These are phyloP conservation scores for Stictocephala bisonia DNA, from an alignment of 2,888 invertebrate genomes.

Conservation along the genomic window DNA sequence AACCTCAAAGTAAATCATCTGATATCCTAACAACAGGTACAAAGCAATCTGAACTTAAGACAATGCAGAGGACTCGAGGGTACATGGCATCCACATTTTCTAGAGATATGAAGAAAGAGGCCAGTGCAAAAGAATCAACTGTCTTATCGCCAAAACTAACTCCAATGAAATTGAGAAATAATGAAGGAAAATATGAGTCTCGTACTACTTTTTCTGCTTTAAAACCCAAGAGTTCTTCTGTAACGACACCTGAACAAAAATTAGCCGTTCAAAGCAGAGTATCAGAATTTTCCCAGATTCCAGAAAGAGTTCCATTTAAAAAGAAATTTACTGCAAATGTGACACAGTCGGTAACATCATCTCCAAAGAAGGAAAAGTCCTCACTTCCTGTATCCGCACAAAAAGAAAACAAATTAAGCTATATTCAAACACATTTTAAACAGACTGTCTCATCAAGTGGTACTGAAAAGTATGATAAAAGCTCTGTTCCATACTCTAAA, in stretches of 20 bases:
- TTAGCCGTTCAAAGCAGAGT: background rate
- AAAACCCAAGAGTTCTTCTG: background rate
- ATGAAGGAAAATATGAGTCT: constrained; percentile 50
- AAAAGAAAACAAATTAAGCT: constrained; percentile 22
- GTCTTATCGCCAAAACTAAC: constrained; percentile 29
- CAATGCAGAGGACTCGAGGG: constrained; percentile 60
- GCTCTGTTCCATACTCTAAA: background rate
- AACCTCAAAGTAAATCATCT: background rate
- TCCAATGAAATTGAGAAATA: background rate
- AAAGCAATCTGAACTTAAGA: background rate
- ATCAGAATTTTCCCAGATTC: background rate
- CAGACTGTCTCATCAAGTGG: background rate
- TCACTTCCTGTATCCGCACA: background rate
- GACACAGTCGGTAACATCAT: background rate
- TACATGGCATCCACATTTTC: constrained; percentile 73
- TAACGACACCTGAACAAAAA: background rate
- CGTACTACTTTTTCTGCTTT: background rate
- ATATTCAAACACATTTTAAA: background rate
- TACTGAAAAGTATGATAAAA: constrained; percentile 10
- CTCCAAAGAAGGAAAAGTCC: background rate
- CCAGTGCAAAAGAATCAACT: constrained; percentile 26
- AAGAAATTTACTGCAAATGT: constrained; percentile 2
- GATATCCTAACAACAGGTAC: background rate
- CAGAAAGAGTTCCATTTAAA: constrained; percentile 11
- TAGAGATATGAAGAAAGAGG: constrained; percentile 68